These are phyloP conservation scores for Amphiprion clarkii DNA, from an alignment of 2,797 vertebrate species.

Conservation along the genomic window DNA sequence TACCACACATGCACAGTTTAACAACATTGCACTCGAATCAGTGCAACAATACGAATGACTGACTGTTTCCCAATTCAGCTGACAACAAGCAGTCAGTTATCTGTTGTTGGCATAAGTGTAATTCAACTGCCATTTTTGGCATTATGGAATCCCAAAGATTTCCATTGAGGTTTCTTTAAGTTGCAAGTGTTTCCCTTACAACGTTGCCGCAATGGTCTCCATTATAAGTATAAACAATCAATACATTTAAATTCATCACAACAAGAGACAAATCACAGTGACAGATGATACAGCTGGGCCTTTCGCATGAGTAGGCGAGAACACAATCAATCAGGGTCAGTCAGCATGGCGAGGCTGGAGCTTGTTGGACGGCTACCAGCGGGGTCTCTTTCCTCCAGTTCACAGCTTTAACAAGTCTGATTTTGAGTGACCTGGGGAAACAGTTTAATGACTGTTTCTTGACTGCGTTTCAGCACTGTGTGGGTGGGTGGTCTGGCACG, in stretches of 20 bases:
- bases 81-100: too few relatives aligned
- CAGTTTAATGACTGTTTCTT: conserved; percentile 83
- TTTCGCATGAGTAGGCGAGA: conserved; percentile 42
- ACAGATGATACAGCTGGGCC: conserved; percentile 31
- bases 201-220: not conserved
- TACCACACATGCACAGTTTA: too few relatives aligned
- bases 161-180: too few relatives aligned
- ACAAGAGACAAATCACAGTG: conserved; percentile 44
- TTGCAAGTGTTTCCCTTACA: not conserved
- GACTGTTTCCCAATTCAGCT: too few relatives aligned
- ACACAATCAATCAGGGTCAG: conserved; percentile 64
- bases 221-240: not conserved
- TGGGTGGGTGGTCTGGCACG: conserved; percentile 85
- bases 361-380: conserved; percentile 62
- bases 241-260: conserved; percentile 27
- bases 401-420: conserved; percentile 84
- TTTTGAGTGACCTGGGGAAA: conserved; percentile 86
- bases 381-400: conserved; percentile 68
- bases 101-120: too few relatives aligned
- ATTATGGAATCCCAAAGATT: too few relatives aligned
- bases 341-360: conserved; percentile 51
- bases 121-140: too few relatives aligned
- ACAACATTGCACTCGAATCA: too few relatives aligned
- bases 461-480: conserved; percentile 79
- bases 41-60: too few relatives aligned